Evolutionary conservation across 2,888 invertebrate species (phyloP), one percentile per base, ranked within the genome.

Genomic region (Cephus runcator): DNA sequence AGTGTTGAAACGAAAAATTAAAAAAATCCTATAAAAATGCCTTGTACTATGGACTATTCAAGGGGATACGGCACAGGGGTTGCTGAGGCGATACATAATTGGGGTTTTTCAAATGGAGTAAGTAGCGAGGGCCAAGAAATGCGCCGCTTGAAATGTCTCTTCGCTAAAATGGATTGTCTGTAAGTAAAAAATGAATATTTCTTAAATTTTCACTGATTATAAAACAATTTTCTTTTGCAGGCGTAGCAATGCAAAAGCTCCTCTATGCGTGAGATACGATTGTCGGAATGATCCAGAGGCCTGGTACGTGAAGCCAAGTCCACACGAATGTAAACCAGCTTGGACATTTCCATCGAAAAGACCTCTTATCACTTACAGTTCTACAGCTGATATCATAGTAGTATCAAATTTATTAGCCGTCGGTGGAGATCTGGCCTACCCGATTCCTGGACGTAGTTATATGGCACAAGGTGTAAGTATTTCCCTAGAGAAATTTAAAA

Each of bases 61-160:
- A 81, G 77, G 76, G 88, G 87, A 3, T 77, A 83, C 77, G 87
- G 88, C 1, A 87, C 84, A 0, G 88, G 89, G 15, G 88, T 87
- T 6, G 88, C 89, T 2, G 89, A 91, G 78, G 88, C 89, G 3
- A 76, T 90, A 68, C 89, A 89, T 34, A 90, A 89, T 81, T 91
- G 90, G 91, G 90, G 90, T 4, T 91, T 91, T 77, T 89, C 89
- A 4, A 78, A 78, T 69, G 86, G 80, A 77, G 78, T 87, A 1
- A 83, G 84, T 4, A 88, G 78, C 75, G 73, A 83, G 1, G 90
- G 90, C 1, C 86, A 88, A 75, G 90, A 90, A 80, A 81, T 90
- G 4, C 80, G 79, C 40, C 87, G 88, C 35, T 81, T 90, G 69
- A 84, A 86, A 82, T 88, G 88, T 80, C 82, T 91, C n/a, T 81